Base-by-base conservation (phyloP, 2,797 vertebrate species). In the Sebastiscus albofasciatus region DNA sequence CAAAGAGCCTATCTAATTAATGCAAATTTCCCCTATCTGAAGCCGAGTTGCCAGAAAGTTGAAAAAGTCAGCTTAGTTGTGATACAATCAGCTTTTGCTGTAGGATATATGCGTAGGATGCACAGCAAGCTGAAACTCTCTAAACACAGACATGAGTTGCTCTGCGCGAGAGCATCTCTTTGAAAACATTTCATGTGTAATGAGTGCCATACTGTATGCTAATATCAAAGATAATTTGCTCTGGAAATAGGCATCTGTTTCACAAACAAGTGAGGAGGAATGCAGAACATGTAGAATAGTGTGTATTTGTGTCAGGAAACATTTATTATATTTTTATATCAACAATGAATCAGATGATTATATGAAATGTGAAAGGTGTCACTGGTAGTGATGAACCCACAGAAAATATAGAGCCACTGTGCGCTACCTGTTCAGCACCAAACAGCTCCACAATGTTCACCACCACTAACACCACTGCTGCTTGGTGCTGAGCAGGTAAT, bases 1-100 rank as follows among this genome's bases (percentile, higher is more conserved):
- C 88, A 88, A 88, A 88, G 81, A 91, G 92, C 87, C 88, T 85
- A 89, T 88, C 89, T 95, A 95, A 96, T 96, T 94, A 94, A 96
- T 95, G 94, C 92, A 95, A 93, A 95, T 95, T 88, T 91, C 24
- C 76, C 22, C 75, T 80, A 90, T 93, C 92, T 90, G 85, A 92
- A 88, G 89, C 88, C 64, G 84, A 90, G 90, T 90, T 93, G 84
- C 88, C 90, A 89, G 90, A 91, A 92, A 94, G 94, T 94, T 94
- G 91, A 94, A 91, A 87, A 95, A 95, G 92, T 94, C 93, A 92
- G 69, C 89, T 85, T 84, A 84, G 88, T 89, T 84, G 76, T 85
- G 93, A 95, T 93, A 92, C 74, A 83, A 94, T 94, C 93, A 88
- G 77, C 61, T 75, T 89, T 89, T 83, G 90, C 93, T 90, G 88